Percentiles rank a stretch among this genome's conserved stretches.
Evolutionary conservation across 1,140 invertebrate species (phyloP).

Genomic region (Drosophila pectinifera): DNA sequence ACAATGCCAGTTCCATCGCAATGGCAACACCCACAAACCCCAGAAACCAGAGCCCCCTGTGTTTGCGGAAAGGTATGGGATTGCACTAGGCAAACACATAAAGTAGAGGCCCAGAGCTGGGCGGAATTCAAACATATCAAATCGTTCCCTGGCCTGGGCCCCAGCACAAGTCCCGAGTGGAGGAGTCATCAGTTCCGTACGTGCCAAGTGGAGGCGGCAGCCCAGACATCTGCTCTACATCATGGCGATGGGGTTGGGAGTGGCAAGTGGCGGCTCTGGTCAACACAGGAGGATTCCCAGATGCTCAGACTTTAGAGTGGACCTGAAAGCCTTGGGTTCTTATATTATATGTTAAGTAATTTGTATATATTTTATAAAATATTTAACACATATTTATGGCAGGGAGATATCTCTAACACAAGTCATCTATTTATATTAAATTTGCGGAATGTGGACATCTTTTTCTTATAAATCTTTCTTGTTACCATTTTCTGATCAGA

Average conservation of each 20-base stretch:
- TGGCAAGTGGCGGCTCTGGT: conserved; percentile 27
- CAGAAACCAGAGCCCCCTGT: conserved; percentile 13
- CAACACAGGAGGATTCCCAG: conserved; percentile 41
- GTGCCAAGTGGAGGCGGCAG: conserved; percentile 40
- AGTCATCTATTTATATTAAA: no score
- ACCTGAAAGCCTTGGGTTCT: not conserved
- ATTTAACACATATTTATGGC: not conserved
- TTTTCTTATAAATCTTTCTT: no score
- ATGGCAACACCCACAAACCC: conserved; percentile 3
- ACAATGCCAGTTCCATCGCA: conserved; percentile 38
- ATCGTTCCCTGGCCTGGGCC: conserved; percentile 26
- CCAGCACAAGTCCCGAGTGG: conserved; percentile 38
- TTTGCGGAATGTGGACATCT: no score
- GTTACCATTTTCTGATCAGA: no score
- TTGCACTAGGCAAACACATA: conserved; percentile 45
- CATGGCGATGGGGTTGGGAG: conserved; percentile 2
- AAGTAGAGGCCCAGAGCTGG: conserved; percentile 22
- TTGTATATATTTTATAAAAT: not conserved
- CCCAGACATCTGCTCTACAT: conserved; percentile 10
- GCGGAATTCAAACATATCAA: conserved; percentile 56
- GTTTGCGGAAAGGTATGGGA: not conserved
- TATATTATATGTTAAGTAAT: not conserved
- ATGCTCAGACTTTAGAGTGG: conserved; percentile 11
- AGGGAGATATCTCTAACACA: no score
- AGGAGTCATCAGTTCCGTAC: conserved; percentile 35